Evolutionary conservation across 2,888 invertebrate species (phyloP), one percentile per base, ranked within the genome.

Genomic region (Metallyticus violacea): DNA sequence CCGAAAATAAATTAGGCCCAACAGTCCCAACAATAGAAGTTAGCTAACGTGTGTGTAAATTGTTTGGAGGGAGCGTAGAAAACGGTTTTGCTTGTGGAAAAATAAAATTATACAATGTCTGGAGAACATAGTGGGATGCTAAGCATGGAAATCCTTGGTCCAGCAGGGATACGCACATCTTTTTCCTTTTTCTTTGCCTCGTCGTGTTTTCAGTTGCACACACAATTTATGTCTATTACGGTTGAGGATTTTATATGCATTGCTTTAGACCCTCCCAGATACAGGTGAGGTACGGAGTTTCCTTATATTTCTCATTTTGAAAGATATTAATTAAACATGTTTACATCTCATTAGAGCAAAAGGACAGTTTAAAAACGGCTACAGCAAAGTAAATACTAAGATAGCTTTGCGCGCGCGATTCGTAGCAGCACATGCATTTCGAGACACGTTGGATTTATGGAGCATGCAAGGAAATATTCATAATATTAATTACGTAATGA

Each of bases 251-350:
- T n/a, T n/a, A 22, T 62, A 15, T 62, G 40, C 22, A 62, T 4
- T 15, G 40, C 40, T 15, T 15, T 62, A 62, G 40, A 62, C 40
- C 40, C 40, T 62, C 40, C 40, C 22, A 15, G 22, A 62, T 15
- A 62, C 40, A 62, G 40, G 40, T 6, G 0, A 2, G 15, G 40
- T 62, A 62, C 40, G 9, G 40, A 15, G 22, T 62, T 62, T 62
- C 22, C 15, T 9, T 28, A 28, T 80, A 80, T 80, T 80, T 27
- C 22, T 80, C 80, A 80, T 80, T 28, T 80, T 80, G 27, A 80
- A 27, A 28, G 80, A 80, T 80, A 80, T 27, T 80, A 28, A 80
- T 80, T 80, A 80, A 80, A 80, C 26, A 80, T 80, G 80, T 80
- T 80, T 80, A 80, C 80, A 80, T 26, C 80, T 80, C 80, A 80